phyloP scores from a whole-genome alignment of 2,888 invertebrate species.

The Trichopria drosophilae region DNA sequence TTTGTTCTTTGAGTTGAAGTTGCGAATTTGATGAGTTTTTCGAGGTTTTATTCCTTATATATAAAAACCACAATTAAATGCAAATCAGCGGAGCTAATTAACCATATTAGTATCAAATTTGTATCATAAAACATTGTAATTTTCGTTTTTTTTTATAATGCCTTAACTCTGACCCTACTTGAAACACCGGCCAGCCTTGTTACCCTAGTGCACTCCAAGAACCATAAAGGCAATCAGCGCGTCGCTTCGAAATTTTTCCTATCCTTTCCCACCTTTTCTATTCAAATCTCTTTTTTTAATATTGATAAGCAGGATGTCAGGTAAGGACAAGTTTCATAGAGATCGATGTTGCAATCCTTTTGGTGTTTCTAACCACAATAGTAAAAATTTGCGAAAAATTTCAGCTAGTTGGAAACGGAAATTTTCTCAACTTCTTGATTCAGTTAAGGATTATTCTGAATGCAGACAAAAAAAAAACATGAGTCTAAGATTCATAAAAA shows the following conservation, averaged over 20 bases:
- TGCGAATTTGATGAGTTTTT: no score
- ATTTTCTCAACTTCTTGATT: neutral
- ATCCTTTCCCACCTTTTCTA: slow-evolving; percentile 1
- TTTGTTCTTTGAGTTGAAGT: no score
- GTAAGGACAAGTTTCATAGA: slow-evolving; percentile 1
- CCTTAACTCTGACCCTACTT: no score
- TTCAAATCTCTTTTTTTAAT: neutral
- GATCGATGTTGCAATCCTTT: neutral
- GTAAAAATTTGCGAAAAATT: slow-evolving; percentile 6
- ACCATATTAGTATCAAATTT: no score
- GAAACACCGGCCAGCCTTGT: no score
- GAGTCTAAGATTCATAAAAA: neutral
- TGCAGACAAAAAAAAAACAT: slow-evolving; percentile 1
- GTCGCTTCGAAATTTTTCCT: neutral
- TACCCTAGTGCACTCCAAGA: no score
- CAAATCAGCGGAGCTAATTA: no score
- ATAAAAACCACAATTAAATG: no score
- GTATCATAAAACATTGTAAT: no score
- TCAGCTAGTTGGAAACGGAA: slow-evolving; percentile 1
- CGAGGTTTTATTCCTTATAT: no score
- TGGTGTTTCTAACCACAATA: slow-evolving; percentile 1
- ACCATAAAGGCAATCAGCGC: no score
- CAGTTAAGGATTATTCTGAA: slow-evolving; percentile 1
- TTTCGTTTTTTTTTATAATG: no score
- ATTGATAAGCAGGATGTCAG: slow-evolving; percentile 3